phyloP scores from a whole-genome alignment of 2,113 vertebrate species.

The Hucho hucho region DNA sequence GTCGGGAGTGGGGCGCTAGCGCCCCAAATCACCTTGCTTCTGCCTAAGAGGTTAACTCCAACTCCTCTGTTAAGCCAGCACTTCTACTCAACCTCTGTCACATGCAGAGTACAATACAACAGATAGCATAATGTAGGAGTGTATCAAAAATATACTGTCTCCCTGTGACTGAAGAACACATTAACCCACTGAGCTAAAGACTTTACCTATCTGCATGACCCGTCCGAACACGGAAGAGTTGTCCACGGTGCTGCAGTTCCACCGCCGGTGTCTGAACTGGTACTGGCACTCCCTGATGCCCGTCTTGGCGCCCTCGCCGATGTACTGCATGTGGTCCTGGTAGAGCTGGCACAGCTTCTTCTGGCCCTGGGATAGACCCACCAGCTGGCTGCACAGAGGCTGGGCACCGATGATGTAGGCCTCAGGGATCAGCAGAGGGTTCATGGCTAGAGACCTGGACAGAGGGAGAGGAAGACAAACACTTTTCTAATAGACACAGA shows the following conservation, averaged over 20 bases:
- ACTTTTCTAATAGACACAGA: too few relatives aligned
- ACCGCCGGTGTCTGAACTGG: conserved; percentile 93
- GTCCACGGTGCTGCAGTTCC: conserved; percentile 98
- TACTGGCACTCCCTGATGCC: conserved; percentile 96
- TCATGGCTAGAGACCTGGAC: conserved; percentile 93
- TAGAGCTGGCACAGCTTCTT: conserved; percentile 96
- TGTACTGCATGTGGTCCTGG: conserved; percentile 98
- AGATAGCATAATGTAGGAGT: too few relatives aligned
- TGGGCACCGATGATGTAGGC: conserved; percentile 99
- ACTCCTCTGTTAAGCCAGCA: too few relatives aligned
- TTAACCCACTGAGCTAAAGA: not conserved
- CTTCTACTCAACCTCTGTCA: too few relatives aligned
- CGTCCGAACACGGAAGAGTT: conserved; percentile 91
- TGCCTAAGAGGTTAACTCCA: too few relatives aligned
- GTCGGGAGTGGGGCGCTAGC: too few relatives aligned
- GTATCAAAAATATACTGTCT: too few relatives aligned
- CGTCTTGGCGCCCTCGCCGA: conserved; percentile 92
- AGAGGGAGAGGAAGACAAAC: not conserved
- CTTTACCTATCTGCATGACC: conserved; percentile 93
- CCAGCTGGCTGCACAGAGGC: conserved; percentile 95
- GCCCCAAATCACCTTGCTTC: too few relatives aligned
- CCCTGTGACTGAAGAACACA: too few relatives aligned
- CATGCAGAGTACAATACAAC: too few relatives aligned
- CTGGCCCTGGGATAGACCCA: conserved; percentile 93
- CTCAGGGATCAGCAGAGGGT: conserved; percentile 93